A percentile compares a stretch with the other conserved stretches of the same genome.
Evolutionary conservation across 2,113 vertebrate species (phyloP).

Genomic region (Alethe castanea): DNA sequence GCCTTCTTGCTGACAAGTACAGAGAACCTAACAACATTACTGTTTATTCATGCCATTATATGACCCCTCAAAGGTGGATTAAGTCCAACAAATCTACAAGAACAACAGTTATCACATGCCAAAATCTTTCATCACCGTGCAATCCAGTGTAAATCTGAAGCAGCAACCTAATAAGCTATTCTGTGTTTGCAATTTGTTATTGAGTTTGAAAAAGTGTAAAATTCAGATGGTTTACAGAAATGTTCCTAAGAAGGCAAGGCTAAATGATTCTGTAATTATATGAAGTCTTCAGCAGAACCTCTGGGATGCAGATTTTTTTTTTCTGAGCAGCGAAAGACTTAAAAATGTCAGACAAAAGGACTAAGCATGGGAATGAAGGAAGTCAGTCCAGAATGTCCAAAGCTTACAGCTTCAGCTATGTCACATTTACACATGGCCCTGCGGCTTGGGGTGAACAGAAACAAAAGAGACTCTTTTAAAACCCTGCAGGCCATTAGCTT

Average conservation of each 20-base stretch:
- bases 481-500: neutral
- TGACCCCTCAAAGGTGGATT: neutral
- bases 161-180: neutral
- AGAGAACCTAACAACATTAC: neutral
- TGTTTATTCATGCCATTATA: neutral
- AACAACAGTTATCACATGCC: neutral
- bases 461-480: neutral
- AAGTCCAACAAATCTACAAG: neutral
- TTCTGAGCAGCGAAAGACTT: neutral
- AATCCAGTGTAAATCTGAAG: neutral
- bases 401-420: neutral
- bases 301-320: neutral
- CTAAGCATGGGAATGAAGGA: neutral
- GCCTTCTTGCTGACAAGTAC: neutral
- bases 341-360: neutral
- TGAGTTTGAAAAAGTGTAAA: neutral
- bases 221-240: neutral
- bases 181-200: neutral
- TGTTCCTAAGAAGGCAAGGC: neutral
- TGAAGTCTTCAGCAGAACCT: neutral
- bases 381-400: neutral
- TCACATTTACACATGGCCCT: neutral
- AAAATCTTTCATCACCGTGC: neutral
- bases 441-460: neutral
- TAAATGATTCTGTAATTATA: neutral